Evolutionary conservation across 2,113 vertebrate species (phyloP).

Genomic region (Ageneiosus marmoratus): DNA sequence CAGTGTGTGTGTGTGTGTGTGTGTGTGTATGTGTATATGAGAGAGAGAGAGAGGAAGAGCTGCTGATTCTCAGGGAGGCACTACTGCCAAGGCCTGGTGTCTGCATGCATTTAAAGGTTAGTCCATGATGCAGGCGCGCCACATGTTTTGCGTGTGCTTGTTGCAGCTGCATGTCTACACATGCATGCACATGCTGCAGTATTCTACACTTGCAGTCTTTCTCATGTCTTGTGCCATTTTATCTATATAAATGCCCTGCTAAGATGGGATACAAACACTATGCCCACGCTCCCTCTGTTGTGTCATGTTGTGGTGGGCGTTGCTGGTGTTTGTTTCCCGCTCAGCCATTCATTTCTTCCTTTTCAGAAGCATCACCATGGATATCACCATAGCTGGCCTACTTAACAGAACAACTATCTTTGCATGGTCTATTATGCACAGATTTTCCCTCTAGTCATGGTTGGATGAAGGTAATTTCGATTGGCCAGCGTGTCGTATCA

Average conservation of each 20-base stretch:
- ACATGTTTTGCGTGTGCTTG: neutral
- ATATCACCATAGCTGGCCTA: conserved; percentile 4
- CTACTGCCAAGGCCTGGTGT: neutral
- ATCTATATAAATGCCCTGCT: neutral
- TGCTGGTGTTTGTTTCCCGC: conserved; percentile 24
- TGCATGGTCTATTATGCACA: neutral
- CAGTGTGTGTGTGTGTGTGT: neutral
- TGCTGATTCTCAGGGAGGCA: conserved; percentile 9
- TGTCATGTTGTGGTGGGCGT: conserved; percentile 39
- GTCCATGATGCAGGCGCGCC: neutral
- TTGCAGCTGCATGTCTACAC: neutral
- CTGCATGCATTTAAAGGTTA: conserved; percentile 34
- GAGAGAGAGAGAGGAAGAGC: neutral
- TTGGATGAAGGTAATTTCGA: neutral
- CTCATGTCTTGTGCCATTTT: neutral
- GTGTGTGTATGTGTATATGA: neutral
- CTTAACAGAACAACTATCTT: neutral
- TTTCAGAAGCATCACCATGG: conserved; percentile 13
- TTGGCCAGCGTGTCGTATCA: conserved; percentile 7
- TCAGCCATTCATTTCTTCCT: conserved; percentile 13
- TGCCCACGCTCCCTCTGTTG: conserved; percentile 21
- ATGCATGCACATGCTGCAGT: neutral
- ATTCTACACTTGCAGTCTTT: conserved; percentile 6
- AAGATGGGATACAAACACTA: conserved; percentile 14
- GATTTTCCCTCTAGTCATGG: neutral